Evolutionary conservation across 2,888 invertebrate genomes (phyloP), one percentile per base, ranked within the genome.

Genomic region (Lacanobia oleracea): DNA sequence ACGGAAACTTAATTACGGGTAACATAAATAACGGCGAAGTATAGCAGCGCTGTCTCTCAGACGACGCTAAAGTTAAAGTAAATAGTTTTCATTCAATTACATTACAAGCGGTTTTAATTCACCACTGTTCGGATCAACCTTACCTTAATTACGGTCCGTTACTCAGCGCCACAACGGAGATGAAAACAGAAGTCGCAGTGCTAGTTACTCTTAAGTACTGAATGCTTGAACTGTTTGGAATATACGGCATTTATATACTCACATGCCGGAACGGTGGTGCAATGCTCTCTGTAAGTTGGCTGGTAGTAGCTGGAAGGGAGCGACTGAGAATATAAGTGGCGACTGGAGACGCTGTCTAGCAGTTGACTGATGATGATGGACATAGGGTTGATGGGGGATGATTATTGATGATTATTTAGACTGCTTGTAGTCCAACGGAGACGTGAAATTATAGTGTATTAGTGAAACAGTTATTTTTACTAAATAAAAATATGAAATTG

Each of bases 51-150:
- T 14, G 72, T 23, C 53, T 56, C 45, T 16, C 59, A 16, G 33
- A 50, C 62, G 62, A 33, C 64, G 40, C 40, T 40, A n/a, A 59
- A 63, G 59, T 21, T 64, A n/a, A 69, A 79, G 54, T 63, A 61
- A 70, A 70, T 81, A 76, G 83, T 68, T 82, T 64, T 68, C 53
- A 54, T 73, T 72, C 48, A 70, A 71, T 74, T 70, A 69, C 68
- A 54, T 71, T 67, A 72, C 51, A 56, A 64, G 61, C 59, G 50
- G 68, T 71, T 74, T 80, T 67, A 72, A 72, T 73, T 69, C 45
- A 21, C 66, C 68, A 62, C 66, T 53, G 61, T 65, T 62, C 37
- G 64, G 72, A 71, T 77, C 57, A 74, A 73, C 71, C 48, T 71
- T 62, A 67, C 59, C 59, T 77, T 80, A 81, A 83, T 84, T 77